These are phyloP conservation scores for Triplophysa rosa DNA, from an alignment of 2,113 vertebrate genomes.

Conservation along the genomic window DNA sequence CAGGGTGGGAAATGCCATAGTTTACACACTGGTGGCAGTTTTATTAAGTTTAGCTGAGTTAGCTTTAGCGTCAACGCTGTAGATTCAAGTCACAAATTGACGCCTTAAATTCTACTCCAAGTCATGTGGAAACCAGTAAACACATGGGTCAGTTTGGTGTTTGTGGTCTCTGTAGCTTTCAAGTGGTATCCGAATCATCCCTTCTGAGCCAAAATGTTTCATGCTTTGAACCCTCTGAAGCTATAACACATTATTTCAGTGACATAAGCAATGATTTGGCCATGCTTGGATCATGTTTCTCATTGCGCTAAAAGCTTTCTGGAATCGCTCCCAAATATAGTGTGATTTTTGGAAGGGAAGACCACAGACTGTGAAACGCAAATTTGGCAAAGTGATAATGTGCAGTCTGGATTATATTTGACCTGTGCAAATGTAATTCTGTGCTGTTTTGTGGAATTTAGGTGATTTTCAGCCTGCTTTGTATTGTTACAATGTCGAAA, in stretches of 20 bases:
- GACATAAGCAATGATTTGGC: not conserved
- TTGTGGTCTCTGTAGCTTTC: slow-evolving; percentile 8
- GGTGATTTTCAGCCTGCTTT: too few relatives aligned
- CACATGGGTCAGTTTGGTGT: not conserved
- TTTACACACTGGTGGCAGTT: not conserved
- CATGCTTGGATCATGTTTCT: slow-evolving; percentile 5
- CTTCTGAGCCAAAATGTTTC: slow-evolving; percentile 2
- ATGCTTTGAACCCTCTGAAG: not conserved
- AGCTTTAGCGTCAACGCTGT: not conserved
- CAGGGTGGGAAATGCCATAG: not conserved
- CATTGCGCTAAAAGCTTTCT: slow-evolving; percentile 11
- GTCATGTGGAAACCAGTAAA: not conserved
- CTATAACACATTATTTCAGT: slow-evolving; percentile 14
- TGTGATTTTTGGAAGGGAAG: not conserved
- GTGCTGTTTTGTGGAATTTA: not conserved
- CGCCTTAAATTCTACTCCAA: not conserved
- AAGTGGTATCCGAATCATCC: not conserved
- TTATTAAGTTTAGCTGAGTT: not conserved
- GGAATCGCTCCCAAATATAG: slow-evolving; percentile 4
- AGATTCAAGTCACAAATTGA: not conserved
- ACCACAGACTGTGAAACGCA: not conserved
- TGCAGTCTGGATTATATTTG: not conserved
- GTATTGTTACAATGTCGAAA: too few relatives aligned
- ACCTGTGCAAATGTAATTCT: not conserved
- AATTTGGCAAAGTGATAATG: not conserved